Percentiles rank a stretch among this genome's conserved stretches.
Evolutionary conservation across 2,797 vertebrate genomes (phyloP).

Genomic region (Intellagama lesueurii): DNA sequence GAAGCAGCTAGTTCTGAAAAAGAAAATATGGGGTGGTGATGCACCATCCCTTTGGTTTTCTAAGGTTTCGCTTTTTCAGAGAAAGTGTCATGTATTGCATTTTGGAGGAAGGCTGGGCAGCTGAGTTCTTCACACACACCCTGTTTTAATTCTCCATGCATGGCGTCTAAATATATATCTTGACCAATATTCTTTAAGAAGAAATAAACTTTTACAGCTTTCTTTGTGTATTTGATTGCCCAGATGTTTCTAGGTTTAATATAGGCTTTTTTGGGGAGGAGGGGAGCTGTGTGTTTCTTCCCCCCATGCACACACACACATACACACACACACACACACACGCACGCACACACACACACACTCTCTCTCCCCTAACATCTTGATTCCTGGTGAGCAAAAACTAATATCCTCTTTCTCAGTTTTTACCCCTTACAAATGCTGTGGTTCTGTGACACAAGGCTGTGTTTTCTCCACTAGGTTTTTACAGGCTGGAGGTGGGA

Average conservation of each 20-base stretch:
- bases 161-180: conserved; percentile 67
- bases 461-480: conserved; percentile 55
- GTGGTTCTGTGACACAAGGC: conserved; percentile 57
- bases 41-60: too few species aligned
- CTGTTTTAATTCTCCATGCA: conserved; percentile 65
- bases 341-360: too few species aligned
- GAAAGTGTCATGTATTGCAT: too few species aligned
- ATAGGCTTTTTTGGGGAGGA: conserved; percentile 53
- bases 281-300: background rate
- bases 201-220: conserved; percentile 76
- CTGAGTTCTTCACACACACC: background rate
- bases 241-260: conserved; percentile 80
- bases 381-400: conserved; percentile 50
- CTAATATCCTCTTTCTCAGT: background rate
- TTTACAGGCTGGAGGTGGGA: background rate
- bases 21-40: too few species aligned
- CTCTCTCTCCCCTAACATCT: too few species aligned
- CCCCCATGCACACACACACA: too few species aligned
- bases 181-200: conserved; percentile 79
- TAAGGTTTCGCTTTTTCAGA: too few species aligned
- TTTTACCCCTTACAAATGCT: conserved; percentile 75
- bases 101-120: too few species aligned
- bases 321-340: too few species aligned
- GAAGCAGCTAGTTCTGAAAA: too few species aligned
- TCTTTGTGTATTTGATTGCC: conserved; percentile 79